Conservation (phyloP, 2,113 vertebrate genomes). For the Calidris pugnax region DNA sequence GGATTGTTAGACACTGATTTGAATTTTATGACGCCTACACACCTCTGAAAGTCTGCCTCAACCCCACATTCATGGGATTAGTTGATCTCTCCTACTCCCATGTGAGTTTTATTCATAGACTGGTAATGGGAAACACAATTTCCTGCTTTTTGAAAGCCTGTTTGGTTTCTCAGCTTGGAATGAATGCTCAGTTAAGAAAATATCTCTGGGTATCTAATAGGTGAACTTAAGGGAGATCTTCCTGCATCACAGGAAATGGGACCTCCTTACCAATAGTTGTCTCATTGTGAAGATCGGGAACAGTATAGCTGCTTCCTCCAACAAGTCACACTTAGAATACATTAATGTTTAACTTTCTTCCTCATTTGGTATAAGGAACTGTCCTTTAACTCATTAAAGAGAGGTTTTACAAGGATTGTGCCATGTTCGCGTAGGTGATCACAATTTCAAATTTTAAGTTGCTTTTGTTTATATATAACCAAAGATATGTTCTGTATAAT, state of each 20-base stretch:
- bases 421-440: not conserved
- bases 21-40: not conserved
- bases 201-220: not conserved
- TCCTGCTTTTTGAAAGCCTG: not conserved
- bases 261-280: not conserved
- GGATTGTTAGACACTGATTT: not conserved
- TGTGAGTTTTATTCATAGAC: slow-evolving; percentile 4
- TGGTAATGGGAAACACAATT: not conserved
- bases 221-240: not conserved
- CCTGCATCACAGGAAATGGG: not conserved
- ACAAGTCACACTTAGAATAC: not conserved
- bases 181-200: not conserved
- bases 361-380: not conserved
- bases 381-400: not conserved
- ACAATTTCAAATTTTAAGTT: not conserved
- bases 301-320: not conserved
- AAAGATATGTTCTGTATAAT: not conserved
- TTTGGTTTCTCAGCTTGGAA: not conserved
- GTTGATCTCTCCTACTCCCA: not conserved
- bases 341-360: not conserved
- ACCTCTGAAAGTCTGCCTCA: not conserved
- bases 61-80: not conserved
- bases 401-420: not conserved
- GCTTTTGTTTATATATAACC: not conserved
- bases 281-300: not conserved